Evolutionary conservation across 2,797 vertebrate genomes (phyloP).

Genomic region (Semotilus atromaculatus): DNA sequence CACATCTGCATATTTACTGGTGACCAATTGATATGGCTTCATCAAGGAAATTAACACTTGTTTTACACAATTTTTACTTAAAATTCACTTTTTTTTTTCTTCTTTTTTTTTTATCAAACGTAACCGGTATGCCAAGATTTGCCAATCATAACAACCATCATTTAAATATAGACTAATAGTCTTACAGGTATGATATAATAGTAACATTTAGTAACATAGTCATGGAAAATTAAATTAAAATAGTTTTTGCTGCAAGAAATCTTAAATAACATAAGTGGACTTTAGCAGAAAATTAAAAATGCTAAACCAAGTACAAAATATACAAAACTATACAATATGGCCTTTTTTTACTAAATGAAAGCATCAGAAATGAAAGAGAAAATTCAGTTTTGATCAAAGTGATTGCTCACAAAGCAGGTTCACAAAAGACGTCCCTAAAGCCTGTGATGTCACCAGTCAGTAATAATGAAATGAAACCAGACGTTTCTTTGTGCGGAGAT

Average conservation of each 20-base stretch:
- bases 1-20: neutral
- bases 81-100: neutral
- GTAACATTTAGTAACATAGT: too few species aligned
- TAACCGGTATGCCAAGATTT: neutral
- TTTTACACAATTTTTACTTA: neutral
- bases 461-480: constrained; percentile 3
- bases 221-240: neutral
- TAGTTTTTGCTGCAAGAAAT: neutral
- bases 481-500: neutral
- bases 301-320: neutral
- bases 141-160: neutral
- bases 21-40: neutral
- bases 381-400: neutral
- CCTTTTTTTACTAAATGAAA: neutral
- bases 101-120: neutral
- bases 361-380: neutral
- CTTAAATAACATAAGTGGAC: neutral
- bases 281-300: neutral
- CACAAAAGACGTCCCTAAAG: constrained; percentile 18
- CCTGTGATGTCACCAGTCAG: neutral
- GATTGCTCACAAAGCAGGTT: neutral
- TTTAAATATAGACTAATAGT: neutral
- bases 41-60: neutral
- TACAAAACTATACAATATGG: neutral
- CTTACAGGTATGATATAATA: neutral